Conservation (phyloP, 2,888 invertebrate species). For the Neocrepidodera transversa region DNA sequence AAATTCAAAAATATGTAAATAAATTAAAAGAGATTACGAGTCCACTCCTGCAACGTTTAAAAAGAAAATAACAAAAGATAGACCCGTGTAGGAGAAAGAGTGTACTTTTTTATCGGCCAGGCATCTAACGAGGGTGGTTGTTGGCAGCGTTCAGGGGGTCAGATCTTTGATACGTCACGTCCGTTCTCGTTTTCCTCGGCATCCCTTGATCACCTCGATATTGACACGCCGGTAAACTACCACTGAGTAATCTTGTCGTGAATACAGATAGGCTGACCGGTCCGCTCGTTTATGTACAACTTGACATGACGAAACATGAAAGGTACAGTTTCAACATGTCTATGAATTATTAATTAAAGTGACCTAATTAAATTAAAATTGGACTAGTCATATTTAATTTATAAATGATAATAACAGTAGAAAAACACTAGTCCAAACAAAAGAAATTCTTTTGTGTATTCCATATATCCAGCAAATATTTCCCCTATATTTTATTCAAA, state of each 20-base stretch:
- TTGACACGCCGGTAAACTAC: conserved; percentile 45
- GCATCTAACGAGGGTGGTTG: conserved; percentile 53
- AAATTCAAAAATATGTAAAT: neutral
- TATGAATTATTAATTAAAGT: too few species aligned
- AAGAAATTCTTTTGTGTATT: too few species aligned
- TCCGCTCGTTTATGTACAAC: neutral
- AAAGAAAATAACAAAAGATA: conserved; percentile 32
- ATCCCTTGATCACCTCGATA: conserved; percentile 49
- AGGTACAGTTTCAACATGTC: neutral
- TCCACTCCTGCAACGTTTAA: conserved; percentile 26
- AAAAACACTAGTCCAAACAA: too few species aligned
- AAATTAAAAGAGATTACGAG: neutral
- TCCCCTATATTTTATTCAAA: conserved; percentile 31
- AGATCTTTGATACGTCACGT: conserved; percentile 60
- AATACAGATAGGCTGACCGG: conserved; percentile 24
- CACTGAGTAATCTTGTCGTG: conserved; percentile 27
- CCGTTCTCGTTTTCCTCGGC: conserved; percentile 46
- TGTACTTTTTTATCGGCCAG: conserved; percentile 55
- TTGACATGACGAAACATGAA: neutral
- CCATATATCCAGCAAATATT: too few species aligned
- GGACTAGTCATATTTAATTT: too few species aligned
- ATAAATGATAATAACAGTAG: too few species aligned
- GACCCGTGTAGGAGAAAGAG: conserved; percentile 38
- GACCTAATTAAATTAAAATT: too few species aligned
- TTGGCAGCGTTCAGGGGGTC: conserved; percentile 48